A percentile compares a stretch with the other conserved stretches of the same genome.
phyloP scores from a whole-genome alignment of 2,113 vertebrate genomes.

The Zootoca vivipara region DNA sequence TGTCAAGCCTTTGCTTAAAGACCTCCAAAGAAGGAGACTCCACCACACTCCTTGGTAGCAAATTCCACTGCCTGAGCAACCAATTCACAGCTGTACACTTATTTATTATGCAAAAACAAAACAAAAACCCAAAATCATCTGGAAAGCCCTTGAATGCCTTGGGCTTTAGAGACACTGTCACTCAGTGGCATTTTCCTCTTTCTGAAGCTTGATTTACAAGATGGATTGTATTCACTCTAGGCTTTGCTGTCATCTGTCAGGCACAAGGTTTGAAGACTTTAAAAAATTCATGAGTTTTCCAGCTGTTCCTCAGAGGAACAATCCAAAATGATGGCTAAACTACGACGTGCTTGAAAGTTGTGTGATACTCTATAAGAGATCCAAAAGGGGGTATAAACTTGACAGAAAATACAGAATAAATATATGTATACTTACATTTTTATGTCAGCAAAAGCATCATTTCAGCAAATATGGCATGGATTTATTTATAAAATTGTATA shows the following conservation, averaged over 20 bases:
- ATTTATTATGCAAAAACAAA: neutral
- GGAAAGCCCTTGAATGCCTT: neutral
- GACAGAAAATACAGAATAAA: constrained; percentile 1
- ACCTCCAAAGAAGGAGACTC: too few species aligned
- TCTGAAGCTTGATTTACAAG: constrained; percentile 1
- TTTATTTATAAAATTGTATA: constrained; percentile 36
- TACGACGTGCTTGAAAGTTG: constrained; percentile 40
- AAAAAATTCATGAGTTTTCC: constrained; percentile 32
- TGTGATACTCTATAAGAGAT: constrained; percentile 36
- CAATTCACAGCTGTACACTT: neutral
- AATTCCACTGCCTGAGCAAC: neutral
- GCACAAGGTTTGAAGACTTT: constrained; percentile 18
- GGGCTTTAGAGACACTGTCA: constrained; percentile 9
- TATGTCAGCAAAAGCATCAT: constrained; percentile 12
- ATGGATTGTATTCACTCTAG: neutral
- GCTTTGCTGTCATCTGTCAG: constrained; percentile 24
- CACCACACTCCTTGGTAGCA: too few species aligned
- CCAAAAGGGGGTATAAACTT: constrained; percentile 24
- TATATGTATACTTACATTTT: neutral
- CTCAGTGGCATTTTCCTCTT: constrained; percentile 35
- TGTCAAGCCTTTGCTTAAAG: too few species aligned
- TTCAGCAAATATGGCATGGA: constrained; percentile 48
- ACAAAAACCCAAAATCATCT: neutral
- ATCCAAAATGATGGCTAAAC: constrained; percentile 74
- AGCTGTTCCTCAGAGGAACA: constrained; percentile 25